Base-by-base conservation (phyloP, 2,888 invertebrate genomes). In the Parapristionchus giblindavisi region DNA sequence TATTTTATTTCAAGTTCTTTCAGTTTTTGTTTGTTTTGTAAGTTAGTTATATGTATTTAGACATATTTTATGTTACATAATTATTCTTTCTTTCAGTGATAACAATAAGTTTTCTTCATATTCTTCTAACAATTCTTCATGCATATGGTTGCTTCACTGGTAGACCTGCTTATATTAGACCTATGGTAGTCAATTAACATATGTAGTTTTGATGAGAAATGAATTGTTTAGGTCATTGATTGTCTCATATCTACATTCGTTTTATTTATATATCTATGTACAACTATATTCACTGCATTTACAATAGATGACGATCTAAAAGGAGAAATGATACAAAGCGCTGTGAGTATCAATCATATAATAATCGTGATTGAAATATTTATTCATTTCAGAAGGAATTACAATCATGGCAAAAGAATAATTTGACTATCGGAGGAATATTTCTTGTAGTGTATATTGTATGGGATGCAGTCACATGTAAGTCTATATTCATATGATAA, bases 391-490 rank as follows among this genome's bases (percentile, higher is more conserved):
- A 71, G 70, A 54, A 32, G 27, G 29, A 38, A 14, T 71, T 60
- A 43, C 29, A 61, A 61, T 32, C 56, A 29, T n/a, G 2, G 8
- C 71, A 58, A 21, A 71, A 58, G 71, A 8, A 21, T 4, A 32
- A 60, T 24, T 21, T 73, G 8, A 61, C 60, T 0, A 34, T 73
- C 14, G 73, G 73, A 1, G 61, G 60, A 21, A 27, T 73, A 11
- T 73, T 73, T 61, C 61, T 61, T 38, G 60, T 73, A 29, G 17
- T 73, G 8, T 73, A 61, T 38, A 24, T 60, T 1, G 11, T 73
- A 6, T 73, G 73, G 73, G 60, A 61, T 27, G 73, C 61, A 17
- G 38, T 73, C 27, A 73, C 73, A 6, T 51, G 73, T 73, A 34
- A 73, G 73, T 34, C n/a, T 32, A 29, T 52, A n/a, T 3, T 63